These are phyloP conservation scores for Mayetiola destructor DNA, from an alignment of 2,888 invertebrate species.

Conservation along the genomic window DNA sequence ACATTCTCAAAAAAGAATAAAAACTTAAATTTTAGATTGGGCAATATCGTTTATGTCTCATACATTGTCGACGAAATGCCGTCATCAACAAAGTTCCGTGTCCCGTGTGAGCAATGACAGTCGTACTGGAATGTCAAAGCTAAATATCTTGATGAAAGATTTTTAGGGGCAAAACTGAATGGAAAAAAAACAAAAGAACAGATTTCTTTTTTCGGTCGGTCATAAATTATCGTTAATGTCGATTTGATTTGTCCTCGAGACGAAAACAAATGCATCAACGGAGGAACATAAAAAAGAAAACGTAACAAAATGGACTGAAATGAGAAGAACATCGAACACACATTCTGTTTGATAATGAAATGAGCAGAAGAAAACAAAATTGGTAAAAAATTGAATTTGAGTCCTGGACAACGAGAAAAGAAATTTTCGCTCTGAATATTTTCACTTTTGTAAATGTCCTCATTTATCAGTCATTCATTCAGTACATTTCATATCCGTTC, in stretches of 20 bases:
- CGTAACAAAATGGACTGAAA: neutral
- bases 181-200: neutral
- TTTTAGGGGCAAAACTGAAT: neutral
- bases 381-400: neutral
- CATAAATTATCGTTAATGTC: constrained; percentile 14
- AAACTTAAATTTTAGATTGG: too few species aligned
- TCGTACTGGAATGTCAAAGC: too few species aligned
- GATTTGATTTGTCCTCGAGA: constrained; percentile 12
- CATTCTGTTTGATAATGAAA: neutral
- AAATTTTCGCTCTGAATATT: too few species aligned
- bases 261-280: neutral
- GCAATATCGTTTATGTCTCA: neutral
- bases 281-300: neutral
- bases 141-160: neutral
- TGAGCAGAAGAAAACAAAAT: neutral
- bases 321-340: neutral
- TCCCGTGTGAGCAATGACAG: constrained; percentile 6
- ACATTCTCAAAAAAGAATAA: neutral
- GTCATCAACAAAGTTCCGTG: constrained; percentile 1
- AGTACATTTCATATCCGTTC: too few species aligned
- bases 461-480: too few species aligned
- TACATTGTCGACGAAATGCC: constrained; percentile 6
- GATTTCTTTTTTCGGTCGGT: constrained; percentile 4
- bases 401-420: neutral
- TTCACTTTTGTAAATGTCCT: too few species aligned